phyloP scores from a whole-genome alignment of 1,140 invertebrate genomes.

The Hycleus phaleratus region DNA sequence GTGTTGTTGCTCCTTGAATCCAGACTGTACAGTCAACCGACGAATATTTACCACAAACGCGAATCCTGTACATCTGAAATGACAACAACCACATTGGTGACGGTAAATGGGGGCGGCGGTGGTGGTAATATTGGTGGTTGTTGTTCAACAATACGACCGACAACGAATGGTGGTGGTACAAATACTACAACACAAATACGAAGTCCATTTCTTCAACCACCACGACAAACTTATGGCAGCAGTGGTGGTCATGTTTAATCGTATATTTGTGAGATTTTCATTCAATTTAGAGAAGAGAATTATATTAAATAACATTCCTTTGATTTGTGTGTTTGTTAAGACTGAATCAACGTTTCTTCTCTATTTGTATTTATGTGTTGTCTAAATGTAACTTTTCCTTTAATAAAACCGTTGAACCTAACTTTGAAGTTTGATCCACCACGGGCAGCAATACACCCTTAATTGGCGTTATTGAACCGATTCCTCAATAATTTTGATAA shows the following conservation, averaged over 20 bases:
- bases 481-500: too few species aligned
- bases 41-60: slow-evolving; percentile 49
- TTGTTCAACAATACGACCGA: slow-evolving; percentile 5
- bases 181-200: slow-evolving; percentile 8
- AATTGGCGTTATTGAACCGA: too few species aligned
- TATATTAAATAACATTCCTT: neutral
- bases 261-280: neutral
- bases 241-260: slow-evolving; percentile 28
- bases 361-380: neutral
- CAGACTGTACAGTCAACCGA: slow-evolving; percentile 57
- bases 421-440: too few species aligned
- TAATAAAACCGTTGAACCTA: too few species aligned
- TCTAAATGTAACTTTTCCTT: neutral
- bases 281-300: neutral
- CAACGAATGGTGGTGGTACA: slow-evolving; percentile 12
- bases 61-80: slow-evolving; percentile 63
- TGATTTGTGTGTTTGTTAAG: neutral
- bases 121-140: too few species aligned
- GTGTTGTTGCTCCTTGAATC: slow-evolving; percentile 1
- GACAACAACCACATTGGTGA: slow-evolving; percentile 59
- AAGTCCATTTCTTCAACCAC: slow-evolving; percentile 33
- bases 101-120: slow-evolving; percentile 30
- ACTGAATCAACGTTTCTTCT: neutral
- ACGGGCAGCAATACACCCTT: too few species aligned
- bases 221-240: slow-evolving; percentile 23